Conservation (phyloP, 2,113 vertebrate genomes). For the Mus pahari region DNA sequence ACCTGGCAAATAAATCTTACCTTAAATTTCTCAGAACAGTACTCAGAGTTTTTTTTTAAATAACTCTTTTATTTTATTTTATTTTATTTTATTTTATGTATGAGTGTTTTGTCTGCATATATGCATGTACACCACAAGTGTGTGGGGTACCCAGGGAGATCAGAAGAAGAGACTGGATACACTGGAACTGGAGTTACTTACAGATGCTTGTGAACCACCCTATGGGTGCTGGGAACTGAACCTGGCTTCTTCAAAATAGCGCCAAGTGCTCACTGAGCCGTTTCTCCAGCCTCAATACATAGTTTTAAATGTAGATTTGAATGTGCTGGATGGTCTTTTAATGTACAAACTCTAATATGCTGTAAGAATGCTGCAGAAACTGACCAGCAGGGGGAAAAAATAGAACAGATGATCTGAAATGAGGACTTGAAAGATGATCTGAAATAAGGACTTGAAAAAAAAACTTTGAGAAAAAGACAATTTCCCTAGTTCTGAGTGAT, state of each 20-base stretch:
- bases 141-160: neutral
- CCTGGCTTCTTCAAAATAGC: neutral
- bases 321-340: neutral
- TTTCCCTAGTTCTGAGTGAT: slow-evolving; percentile 61
- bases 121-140: neutral
- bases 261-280: neutral
- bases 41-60: neutral
- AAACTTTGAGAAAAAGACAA: neutral
- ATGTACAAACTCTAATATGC: neutral
- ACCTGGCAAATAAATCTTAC: neutral
- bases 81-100: neutral
- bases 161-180: neutral
- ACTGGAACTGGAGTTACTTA: neutral
- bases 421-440: neutral
- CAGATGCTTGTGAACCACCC: neutral
- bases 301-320: neutral
- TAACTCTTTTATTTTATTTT: neutral
- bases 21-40: neutral
- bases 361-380: neutral
- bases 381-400: neutral
- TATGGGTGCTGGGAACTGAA: neutral
- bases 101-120: neutral
- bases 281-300: neutral
- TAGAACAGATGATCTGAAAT: neutral
- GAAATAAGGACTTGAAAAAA: neutral